Percentiles rank a stretch among this genome's conserved stretches.
phyloP scores from a whole-genome alignment of 2,113 vertebrate genomes.

The Sebastes schlegelii region DNA sequence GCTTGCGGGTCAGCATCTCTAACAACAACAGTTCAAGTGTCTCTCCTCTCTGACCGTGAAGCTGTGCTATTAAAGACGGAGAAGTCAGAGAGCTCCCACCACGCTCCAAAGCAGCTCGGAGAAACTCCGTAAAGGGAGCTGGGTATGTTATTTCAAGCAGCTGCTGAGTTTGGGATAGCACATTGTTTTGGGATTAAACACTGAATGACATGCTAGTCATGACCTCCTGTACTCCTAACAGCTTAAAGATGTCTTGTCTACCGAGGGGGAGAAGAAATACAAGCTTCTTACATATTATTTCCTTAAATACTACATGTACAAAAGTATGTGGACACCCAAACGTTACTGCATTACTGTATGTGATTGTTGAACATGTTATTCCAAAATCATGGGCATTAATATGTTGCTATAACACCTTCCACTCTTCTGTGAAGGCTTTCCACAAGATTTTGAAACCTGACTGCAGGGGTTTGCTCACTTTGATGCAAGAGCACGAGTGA shows the following conservation, averaged over 20 bases:
- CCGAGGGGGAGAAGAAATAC: background rate
- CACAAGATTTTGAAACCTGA: background rate
- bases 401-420: no score
- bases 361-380: background rate
- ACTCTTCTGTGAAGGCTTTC: no score
- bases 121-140: background rate
- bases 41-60: background rate
- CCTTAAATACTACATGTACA: conserved; percentile 1
- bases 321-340: background rate
- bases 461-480: background rate
- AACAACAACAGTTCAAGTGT: background rate
- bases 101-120: background rate
- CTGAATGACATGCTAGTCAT: background rate
- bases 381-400: background rate
- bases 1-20: background rate
- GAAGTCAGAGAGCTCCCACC: conserved; percentile 16
- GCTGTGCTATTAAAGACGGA: background rate
- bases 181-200: conserved; percentile 11
- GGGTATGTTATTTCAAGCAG: background rate
- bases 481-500: background rate
- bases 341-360: background rate
- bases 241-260: background rate
- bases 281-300: background rate
- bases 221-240: conserved; percentile 1
- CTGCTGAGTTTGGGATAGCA: background rate